Conservation (phyloP, 2,888 invertebrate genomes). For the Branchellion lobata region DNA sequence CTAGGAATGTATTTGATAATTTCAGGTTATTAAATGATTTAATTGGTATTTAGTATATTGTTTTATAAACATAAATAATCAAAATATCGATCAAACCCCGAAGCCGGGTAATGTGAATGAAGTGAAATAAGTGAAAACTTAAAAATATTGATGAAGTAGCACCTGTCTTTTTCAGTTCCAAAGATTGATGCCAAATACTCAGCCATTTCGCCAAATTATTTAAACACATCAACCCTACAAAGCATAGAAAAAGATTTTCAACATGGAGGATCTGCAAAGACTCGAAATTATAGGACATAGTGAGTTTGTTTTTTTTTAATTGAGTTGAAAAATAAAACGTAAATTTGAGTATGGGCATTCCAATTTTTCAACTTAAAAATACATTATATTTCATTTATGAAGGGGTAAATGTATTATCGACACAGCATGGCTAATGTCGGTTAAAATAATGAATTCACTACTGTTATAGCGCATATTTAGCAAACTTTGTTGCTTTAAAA, state of each 20-base stretch:
- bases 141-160: neutral
- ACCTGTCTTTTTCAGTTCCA: conserved; percentile 53
- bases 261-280: neutral
- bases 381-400: too few relatives aligned
- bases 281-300: neutral
- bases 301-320: neutral
- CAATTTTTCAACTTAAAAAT: too few relatives aligned
- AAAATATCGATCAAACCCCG: neutral
- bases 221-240: neutral
- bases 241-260: neutral
- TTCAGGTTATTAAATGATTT: conserved; percentile 1
- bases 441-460: too few relatives aligned
- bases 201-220: conserved; percentile 49
- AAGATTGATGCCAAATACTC: conserved; percentile 53
- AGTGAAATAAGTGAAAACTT: neutral
- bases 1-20: conserved; percentile 46
- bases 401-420: too few relatives aligned
- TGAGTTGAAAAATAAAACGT: neutral
- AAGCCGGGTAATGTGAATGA: neutral
- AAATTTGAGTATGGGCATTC: too few relatives aligned
- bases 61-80: neutral
- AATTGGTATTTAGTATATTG: neutral
- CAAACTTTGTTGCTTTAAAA: too few relatives aligned
- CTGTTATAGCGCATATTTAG: too few relatives aligned
- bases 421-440: too few relatives aligned